phyloP scores from a whole-genome alignment of 2,113 vertebrate genomes.

The Coptodon bakossiorum region DNA sequence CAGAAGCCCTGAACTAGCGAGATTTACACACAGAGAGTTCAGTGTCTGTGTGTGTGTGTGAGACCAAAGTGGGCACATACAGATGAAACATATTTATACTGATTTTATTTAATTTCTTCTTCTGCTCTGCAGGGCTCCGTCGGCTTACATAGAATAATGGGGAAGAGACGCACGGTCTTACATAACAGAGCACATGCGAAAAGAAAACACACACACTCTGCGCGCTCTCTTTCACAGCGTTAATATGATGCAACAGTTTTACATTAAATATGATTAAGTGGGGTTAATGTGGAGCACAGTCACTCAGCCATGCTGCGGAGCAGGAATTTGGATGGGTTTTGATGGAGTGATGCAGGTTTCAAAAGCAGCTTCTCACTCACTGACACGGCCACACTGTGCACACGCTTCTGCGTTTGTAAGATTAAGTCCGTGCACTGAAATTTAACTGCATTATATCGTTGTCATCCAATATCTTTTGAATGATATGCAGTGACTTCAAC shows the following conservation, averaged over 20 bases:
- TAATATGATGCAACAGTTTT: slow-evolving; percentile 46
- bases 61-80: not conserved
- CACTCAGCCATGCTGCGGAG: not conserved
- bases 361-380: not conserved
- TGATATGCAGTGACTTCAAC: not conserved
- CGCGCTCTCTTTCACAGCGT: not conserved
- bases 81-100: slow-evolving; percentile 26
- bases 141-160: slow-evolving; percentile 56
- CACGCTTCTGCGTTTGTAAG: not conserved
- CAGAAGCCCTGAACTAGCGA: not conserved
- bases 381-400: not conserved
- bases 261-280: slow-evolving; percentile 37
- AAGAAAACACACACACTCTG: not conserved
- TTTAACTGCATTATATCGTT: not conserved
- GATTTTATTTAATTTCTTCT: slow-evolving; percentile 48
- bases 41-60: not conserved
- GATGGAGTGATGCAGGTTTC: slow-evolving; percentile 13
- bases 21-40: not conserved
- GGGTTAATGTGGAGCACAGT: slow-evolving; percentile 25
- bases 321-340: slow-evolving; percentile 14
- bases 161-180: slow-evolving; percentile 33
- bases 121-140: slow-evolving; percentile 44
- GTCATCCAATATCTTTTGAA: not conserved
- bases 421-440: not conserved
- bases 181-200: slow-evolving; percentile 12